These are phyloP conservation scores for Scaptodrosophila latifasciaeformis DNA, from an alignment of 2,888 invertebrate species.

Conservation along the genomic window DNA sequence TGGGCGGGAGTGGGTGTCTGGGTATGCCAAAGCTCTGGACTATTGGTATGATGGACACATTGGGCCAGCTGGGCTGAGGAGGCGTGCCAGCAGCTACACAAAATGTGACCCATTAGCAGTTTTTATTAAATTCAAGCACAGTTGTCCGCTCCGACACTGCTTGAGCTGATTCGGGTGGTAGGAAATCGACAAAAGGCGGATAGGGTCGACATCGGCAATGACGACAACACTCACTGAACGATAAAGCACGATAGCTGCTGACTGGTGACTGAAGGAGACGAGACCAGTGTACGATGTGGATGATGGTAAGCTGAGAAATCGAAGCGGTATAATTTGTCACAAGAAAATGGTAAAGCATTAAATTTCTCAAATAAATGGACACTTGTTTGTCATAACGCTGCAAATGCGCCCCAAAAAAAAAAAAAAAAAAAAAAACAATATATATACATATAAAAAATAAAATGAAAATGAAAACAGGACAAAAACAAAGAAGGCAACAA, in stretches of 20 bases:
- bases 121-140: conserved; percentile 59
- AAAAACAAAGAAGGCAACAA: conserved; percentile 25
- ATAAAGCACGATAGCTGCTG: not conserved
- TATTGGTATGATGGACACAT: too few species aligned
- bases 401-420: conserved; percentile 61
- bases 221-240: too few species aligned
- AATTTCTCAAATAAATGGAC: conserved; percentile 68
- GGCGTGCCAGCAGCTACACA: conserved; percentile 8
- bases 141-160: conserved; percentile 32
- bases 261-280: not conserved
- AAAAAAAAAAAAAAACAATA: conserved; percentile 23
- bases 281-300: not conserved
- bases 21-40: too few species aligned
- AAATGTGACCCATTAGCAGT: conserved; percentile 58
- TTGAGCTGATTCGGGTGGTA: not conserved
- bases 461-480: conserved; percentile 31
- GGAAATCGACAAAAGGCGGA: not conserved
- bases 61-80: not conserved
- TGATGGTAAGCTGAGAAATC: conserved; percentile 46
- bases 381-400: conserved; percentile 67
- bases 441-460: not conserved
- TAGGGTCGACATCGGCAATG: not conserved
- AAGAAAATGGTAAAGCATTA: conserved; percentile 63
- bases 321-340: conserved; percentile 64
- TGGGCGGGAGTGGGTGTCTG: conserved; percentile 15